Conservation (phyloP, 2,797 vertebrate species). For the Catostomus latipinnis region DNA sequence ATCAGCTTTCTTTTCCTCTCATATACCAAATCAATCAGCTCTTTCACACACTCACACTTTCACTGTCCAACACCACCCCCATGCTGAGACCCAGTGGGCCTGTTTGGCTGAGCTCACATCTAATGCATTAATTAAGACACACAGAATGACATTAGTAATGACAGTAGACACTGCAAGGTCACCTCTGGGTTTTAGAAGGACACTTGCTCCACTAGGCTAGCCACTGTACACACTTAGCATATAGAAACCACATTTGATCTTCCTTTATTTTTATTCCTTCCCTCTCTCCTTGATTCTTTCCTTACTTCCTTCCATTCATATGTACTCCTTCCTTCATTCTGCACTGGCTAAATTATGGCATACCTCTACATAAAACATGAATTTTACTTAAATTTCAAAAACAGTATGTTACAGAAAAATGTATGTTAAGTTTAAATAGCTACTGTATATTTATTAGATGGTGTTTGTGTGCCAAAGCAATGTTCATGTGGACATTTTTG, state of each 20-base stretch:
- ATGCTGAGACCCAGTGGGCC: conserved; percentile 32
- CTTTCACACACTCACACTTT: conserved; percentile 12
- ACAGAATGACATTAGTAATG: conserved; percentile 43
- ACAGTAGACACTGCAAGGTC: conserved; percentile 48
- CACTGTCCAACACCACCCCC: neutral
- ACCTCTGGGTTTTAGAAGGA: conserved; percentile 42
- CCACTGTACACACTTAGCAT: neutral
- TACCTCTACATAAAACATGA: no score
- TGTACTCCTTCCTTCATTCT: neutral
- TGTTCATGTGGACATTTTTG: conserved; percentile 16
- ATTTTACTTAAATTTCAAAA: no score
- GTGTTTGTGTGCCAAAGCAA: conserved; percentile 3
- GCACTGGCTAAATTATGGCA: neutral
- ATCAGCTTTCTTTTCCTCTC: conserved; percentile 49
- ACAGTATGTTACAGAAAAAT: neutral
- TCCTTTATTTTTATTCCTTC: no score
- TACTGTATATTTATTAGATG: neutral
- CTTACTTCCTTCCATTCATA: no score
- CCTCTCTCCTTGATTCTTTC: no score
- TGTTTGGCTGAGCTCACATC: conserved; percentile 39
- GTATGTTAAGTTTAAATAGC: neutral
- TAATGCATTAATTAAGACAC: conserved; percentile 57
- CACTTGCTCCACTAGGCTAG: neutral
- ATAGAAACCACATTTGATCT: neutral
- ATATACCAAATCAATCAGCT: conserved; percentile 54